Evolutionary conservation across 2,113 vertebrate species (phyloP), one percentile per base, ranked within the genome.

Genomic region (Mirza zaza): DNA sequence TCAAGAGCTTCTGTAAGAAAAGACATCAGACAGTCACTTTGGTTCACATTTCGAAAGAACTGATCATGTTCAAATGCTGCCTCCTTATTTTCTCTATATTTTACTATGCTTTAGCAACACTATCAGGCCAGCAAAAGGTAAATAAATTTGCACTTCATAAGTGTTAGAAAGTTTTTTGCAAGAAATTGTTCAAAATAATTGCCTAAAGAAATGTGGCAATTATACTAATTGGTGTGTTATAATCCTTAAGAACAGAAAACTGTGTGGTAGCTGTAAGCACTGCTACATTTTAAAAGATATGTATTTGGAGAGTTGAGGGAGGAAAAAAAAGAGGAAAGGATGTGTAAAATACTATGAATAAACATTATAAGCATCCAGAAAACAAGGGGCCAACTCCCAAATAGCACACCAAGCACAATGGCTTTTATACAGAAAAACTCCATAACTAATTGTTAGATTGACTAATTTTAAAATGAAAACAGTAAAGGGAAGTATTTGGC

Each of bases 81-180:
- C 59, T 87, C 61, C 76, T 86, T n/a, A 36, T 45, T 67, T 70
- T 18, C 18, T 55, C 34, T 34, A 13, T 32, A 90, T 91, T 93
- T 57, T 89, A 83, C 68, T 79, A 75, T n/a, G 84, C 20, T 87
- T 77, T 2, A 92, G 80, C 61, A 75, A 39, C n/a, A 52, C 81
- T 13, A 91, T 81, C 59, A 97, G 65, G 86, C 25, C 32, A 85
- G 73, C 48, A 80, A 96, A 77, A 88, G 18, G 15, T 50, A 63
- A 88, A 93, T 50, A 63, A 88, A 93, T 81, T 65, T 91, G 12
- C 1, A 80, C 52, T 52, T 94, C 39, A 52, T 8, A 14, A 48
- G 45, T 76, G 20, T 82, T n/a, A 55, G 27, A 48, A 68, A n/a
- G 32, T 36, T 63, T 75, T 70, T 11, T 70, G 59, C 42, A 21